Base-by-base conservation (phyloP, 2,888 invertebrate genomes). In the Eristalis pertinax region DNA sequence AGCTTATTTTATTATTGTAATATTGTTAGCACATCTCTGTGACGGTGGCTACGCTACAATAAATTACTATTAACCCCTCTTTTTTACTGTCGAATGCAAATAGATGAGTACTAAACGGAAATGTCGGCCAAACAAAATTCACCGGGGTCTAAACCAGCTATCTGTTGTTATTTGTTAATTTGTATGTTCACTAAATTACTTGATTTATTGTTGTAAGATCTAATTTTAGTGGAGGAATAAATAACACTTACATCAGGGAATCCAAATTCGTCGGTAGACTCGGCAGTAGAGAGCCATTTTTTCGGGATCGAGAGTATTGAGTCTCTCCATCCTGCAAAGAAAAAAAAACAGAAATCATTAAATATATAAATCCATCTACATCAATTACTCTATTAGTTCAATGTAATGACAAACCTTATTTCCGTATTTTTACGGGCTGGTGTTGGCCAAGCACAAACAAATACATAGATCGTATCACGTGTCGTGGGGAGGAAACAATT, bases 261-360 rank as follows among this genome's bases (percentile, higher is more conserved):
- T 91, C 93, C 93, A 90, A 90, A 92, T 90, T 93, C 93, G 92
- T 92, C 93, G 73, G 92, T 92, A 78, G 92, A 91, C 86, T 92
- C 92, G 89, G 92, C 91, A 84, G 93, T 92, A 89, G 94, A 93
- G 90, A 96, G 94, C 95, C 96, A 95, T 91, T 95, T 95, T 92
- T 95, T 96, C 89, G 96, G 96, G 91, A 96, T 93, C 72, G 96
- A 95, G 89, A 96, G 93, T 90, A 96, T 93, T 22, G 96, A 95
- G 90, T 96, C 96, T 91, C 94, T 94, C 96, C 96, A 96, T 95
- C 95, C 96, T 96, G 94, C 22, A 90, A 81, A 13, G 63, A 88
- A 26, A 8, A 26, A 35, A 62, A 73, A 41, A 24, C 74, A 50
- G 41, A 64, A 56, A 29, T 64, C 11, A 41, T 50, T 4, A 76